phyloP scores from a whole-genome alignment of 2,113 vertebrate genomes.

The Heteronetta atricapilla region DNA sequence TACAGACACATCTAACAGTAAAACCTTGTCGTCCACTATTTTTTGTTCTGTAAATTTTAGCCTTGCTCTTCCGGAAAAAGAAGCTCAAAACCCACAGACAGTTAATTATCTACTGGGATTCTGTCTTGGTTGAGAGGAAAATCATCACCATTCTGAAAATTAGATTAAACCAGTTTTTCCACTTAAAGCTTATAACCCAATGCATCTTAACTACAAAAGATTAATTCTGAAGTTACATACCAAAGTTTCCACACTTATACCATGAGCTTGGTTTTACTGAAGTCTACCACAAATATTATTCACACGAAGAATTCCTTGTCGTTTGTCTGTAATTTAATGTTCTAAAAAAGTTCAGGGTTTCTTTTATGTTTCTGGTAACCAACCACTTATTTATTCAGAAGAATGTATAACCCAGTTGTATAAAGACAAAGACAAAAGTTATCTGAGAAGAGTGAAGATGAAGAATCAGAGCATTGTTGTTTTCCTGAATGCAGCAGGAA shows the following conservation, averaged over 20 bases:
- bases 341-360: neutral
- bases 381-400: neutral
- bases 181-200: neutral
- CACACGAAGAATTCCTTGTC: neutral
- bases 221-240: slow-evolving; percentile 24
- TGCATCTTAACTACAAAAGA: neutral
- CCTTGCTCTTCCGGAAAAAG: neutral
- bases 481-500: neutral
- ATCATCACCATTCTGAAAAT: neutral
- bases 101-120: neutral
- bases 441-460: neutral
- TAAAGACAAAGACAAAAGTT: neutral
- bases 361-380: neutral
- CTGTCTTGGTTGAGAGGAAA: neutral
- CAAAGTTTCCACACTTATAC: slow-evolving; percentile 11
- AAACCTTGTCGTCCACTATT: neutral
- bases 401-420: neutral
- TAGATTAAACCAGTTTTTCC: neutral
- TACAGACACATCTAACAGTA: neutral
- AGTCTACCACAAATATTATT: neutral
- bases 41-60: neutral
- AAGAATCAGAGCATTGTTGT: neutral
- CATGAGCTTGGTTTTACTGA: neutral
- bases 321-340: neutral
- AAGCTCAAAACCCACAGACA: neutral